Evolutionary conservation across 1,140 invertebrate species (phyloP), one percentile per base, ranked within the genome.

Genomic region (Cydia strobilella): DNA sequence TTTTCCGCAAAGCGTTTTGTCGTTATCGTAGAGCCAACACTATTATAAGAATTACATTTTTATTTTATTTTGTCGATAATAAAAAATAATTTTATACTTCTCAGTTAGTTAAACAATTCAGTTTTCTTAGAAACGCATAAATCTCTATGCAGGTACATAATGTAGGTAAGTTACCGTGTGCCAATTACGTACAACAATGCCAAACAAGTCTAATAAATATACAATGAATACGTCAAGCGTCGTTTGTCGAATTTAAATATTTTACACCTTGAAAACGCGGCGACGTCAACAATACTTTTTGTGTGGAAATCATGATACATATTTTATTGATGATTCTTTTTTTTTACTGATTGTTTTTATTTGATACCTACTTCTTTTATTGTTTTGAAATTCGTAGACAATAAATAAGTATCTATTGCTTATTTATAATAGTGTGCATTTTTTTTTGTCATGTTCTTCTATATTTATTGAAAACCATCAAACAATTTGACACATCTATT

Each of bases 141-240:
- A 54, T 54, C 5, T 13, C 12, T 45, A 15, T 45, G 42, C 42
- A 15, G 15, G 42, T 15, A 15, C n/a, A n/a, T n/a, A n/a, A n/a
- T 45, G 42, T 45, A 42, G 15, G 51, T 59, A 20, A 59, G 54
- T 59, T 10, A 12, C 54, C 54, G 54, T 59, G 54, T 23, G 54
- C 18, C 54, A 20, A 23, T 59, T 51, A n/a, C 48, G 23, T 51
- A n/a, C 48, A 59, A 59, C 54, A 59, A 59, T 59, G 54, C 54
- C 54, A 59, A 59, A 23, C 10, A 23, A 59, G 54, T 20, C 54
- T 59, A 10, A 59, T 59, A 59, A 59, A 59, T 59, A 59, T 23
- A 59, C 54, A 59, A 59, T 59, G 54, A 59, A 59, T n/a, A 59
- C 54, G 15, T 59, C 54, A 59, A 59, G 54, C 20, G 20, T 59